Evolutionary conservation across 2,113 vertebrate genomes (phyloP).

Genomic region (Corythoichthys intestinalis): DNA sequence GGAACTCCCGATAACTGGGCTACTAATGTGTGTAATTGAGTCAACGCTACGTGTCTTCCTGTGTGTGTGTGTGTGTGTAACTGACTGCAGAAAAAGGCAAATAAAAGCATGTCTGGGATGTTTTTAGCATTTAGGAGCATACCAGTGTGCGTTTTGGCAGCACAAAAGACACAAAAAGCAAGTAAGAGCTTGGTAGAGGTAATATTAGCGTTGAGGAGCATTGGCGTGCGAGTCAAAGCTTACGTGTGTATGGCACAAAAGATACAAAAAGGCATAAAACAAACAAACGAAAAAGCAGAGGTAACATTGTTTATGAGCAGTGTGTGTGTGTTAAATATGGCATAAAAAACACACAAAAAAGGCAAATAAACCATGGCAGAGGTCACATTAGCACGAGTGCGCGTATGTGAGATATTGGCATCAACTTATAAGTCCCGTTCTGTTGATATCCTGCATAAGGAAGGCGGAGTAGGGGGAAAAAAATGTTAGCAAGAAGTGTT

Average conservation of each 20-base stretch:
- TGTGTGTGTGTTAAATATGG: constrained; percentile 8
- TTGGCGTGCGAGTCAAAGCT: background rate
- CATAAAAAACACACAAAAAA: background rate
- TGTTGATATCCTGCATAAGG: constrained; percentile 54
- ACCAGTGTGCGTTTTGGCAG: constrained; percentile 5
- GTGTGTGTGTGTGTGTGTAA: constrained; percentile 17
- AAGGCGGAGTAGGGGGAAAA: constrained; percentile 18
- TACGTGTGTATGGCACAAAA: constrained; percentile 40
- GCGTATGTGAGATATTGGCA: constrained; percentile 57
- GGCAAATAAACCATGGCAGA: background rate
- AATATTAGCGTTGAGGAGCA: constrained; percentile 17
- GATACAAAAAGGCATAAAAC: constrained; percentile 27
- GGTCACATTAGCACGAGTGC: constrained; percentile 6
- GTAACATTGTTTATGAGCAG: constrained; percentile 44
- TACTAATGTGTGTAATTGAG: constrained; percentile 31
- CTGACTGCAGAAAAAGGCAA: constrained; percentile 24
- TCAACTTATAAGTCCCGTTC: constrained; percentile 54
- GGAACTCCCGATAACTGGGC: constrained; percentile 67
- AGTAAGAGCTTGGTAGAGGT: constrained; percentile 51
- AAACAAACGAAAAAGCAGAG: constrained; percentile 51
- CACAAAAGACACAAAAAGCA: constrained; percentile 10
- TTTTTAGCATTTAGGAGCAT: constrained; percentile 10
- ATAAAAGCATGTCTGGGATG: constrained; percentile 52
- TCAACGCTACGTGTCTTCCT: constrained; percentile 50
- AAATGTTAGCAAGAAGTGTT: constrained; percentile 49